Evolutionary conservation across 2,797 vertebrate genomes (phyloP).

Genomic region (Macropus fuliginosus): DNA sequence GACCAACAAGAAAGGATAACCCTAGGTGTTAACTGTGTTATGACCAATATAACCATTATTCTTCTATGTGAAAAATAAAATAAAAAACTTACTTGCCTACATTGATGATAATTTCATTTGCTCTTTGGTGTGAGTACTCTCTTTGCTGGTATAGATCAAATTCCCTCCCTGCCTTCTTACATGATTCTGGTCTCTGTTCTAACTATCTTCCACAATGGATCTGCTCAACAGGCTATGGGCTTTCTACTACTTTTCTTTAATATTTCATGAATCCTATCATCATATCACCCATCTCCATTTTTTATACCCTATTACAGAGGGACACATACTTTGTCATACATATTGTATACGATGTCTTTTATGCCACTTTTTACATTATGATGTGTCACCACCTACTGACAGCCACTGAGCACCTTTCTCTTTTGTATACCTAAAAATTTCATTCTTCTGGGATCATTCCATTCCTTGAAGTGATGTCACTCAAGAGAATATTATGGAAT

Average conservation of each 20-base stretch:
- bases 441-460: neutral
- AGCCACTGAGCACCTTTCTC: neutral
- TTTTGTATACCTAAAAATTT: neutral
- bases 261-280: neutral
- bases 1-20: neutral
- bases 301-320: neutral
- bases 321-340: neutral
- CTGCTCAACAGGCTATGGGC: neutral
- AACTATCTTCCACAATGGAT: neutral
- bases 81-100: neutral
- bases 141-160: neutral
- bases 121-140: neutral
- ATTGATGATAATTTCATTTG: neutral
- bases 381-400: neutral
- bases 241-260: neutral
- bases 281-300: neutral
- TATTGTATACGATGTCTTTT: neutral
- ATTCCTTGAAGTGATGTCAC: neutral
- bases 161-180: neutral
- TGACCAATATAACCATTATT: neutral
- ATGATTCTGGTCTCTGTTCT: neutral
- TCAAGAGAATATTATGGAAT: neutral
- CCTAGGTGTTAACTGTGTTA: neutral
- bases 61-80: neutral
- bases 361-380: neutral